Conservation (phyloP, 2,797 vertebrate species). For the Galagoides demidoff region DNA sequence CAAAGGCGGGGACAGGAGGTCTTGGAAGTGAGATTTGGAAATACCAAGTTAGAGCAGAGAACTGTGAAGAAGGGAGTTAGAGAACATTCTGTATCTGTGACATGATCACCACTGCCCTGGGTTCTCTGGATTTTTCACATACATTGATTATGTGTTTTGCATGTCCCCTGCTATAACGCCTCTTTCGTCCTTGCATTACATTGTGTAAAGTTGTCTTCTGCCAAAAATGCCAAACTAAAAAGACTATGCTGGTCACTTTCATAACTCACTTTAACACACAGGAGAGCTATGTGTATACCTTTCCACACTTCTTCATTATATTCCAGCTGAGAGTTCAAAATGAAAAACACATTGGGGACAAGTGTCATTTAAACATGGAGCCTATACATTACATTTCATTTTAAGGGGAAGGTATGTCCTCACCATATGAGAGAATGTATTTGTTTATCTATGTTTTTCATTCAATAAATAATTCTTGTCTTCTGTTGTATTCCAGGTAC, state of each 20-base stretch:
- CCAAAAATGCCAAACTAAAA: not conserved
- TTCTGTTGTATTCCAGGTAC: not conserved
- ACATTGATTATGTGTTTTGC: not conserved
- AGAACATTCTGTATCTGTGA: not conserved
- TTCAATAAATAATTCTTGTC: not conserved
- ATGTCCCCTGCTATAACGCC: not conserved
- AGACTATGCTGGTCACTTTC: not conserved
- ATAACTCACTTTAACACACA: not conserved
- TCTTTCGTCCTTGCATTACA: not conserved
- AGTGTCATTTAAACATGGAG: not conserved
- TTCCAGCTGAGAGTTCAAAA: not conserved
- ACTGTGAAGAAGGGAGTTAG: not conserved
- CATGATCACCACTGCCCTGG: not conserved
- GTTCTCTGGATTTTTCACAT: not conserved
- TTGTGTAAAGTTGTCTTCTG: not conserved
- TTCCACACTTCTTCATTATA: not conserved
- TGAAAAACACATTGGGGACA: not conserved
- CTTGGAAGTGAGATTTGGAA: not conserved
- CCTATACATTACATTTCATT: not conserved
- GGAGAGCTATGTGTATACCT: not conserved
- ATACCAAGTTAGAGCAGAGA: not conserved
- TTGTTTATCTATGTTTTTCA: not conserved
- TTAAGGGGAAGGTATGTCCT: not conserved
- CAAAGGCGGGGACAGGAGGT: not conserved
- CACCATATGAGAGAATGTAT: not conserved